These are phyloP conservation scores for Stenodema calcarata DNA, from an alignment of 2,888 invertebrate species.

Conservation along the genomic window DNA sequence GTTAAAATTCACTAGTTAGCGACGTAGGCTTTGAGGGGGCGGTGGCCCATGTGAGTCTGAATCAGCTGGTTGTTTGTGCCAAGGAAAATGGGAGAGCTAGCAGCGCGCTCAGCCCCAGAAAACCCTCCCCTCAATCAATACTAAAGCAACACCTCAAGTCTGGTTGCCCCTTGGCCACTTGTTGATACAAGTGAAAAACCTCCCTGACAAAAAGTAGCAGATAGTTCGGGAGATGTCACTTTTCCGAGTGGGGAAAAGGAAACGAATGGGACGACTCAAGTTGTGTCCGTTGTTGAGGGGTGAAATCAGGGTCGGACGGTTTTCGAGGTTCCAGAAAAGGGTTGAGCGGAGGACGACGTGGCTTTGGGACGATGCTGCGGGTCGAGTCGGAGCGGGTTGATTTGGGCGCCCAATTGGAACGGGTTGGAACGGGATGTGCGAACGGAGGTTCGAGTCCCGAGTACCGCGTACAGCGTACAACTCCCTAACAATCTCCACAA, in stretches of 20 bases:
- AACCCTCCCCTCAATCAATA: slow-evolving; percentile 48
- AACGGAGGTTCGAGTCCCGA: too few species aligned
- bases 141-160: slow-evolving; percentile 50
- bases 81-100: slow-evolving; percentile 17
- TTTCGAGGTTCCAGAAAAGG: too few species aligned
- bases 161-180: background rate
- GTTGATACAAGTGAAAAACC: background rate
- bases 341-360: too few species aligned
- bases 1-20: background rate
- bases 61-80: slow-evolving; percentile 50
- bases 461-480: too few species aligned
- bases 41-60: slow-evolving; percentile 50
- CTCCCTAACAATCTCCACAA: too few species aligned
- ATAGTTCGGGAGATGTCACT: background rate
- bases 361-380: background rate
- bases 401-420: too few species aligned
- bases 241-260: background rate
- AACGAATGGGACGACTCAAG: too few species aligned
- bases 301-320: too few species aligned
- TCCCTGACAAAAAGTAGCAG: background rate
- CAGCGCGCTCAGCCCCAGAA: slow-evolving; percentile 27
- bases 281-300: background rate
- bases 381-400: background rate
- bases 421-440: too few species aligned
- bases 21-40: slow-evolving; percentile 23